Conservation (phyloP, 2,888 invertebrate genomes). For the Sipunculus nudus region DNA sequence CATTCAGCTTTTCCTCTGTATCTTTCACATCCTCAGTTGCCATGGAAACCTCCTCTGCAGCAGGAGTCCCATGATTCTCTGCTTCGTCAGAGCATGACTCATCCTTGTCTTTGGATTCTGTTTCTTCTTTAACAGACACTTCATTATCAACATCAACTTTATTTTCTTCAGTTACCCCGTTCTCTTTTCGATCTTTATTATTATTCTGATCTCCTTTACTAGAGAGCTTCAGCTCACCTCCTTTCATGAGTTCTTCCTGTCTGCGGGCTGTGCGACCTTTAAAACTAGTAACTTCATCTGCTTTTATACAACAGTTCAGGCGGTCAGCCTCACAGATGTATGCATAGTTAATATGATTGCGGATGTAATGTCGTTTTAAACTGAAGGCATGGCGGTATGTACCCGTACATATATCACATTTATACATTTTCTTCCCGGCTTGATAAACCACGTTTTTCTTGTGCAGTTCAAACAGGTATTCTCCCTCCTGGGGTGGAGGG, state of each 20-base stretch:
- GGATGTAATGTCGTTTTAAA: conserved; percentile 69
- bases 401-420: conserved; percentile 69
- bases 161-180: conserved; percentile 5
- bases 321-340: conserved; percentile 67
- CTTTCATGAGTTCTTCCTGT: too few species aligned
- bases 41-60: too few species aligned
- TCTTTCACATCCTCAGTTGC: too few species aligned
- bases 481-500: too few species aligned
- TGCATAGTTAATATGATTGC: conserved; percentile 68
- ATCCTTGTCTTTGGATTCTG: neutral
- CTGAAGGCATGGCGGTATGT: conserved; percentile 69
- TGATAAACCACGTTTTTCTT: conserved; percentile 20
- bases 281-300: too few species aligned
- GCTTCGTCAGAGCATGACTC: neutral
- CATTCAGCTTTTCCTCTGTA: too few species aligned
- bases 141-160: conserved; percentile 4
- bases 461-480: conserved; percentile 36
- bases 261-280: too few species aligned
- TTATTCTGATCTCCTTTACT: too few species aligned
- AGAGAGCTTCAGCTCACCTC: too few species aligned
- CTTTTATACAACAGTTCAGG: conserved; percentile 66
- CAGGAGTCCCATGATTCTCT: too few species aligned
- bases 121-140: neutral
- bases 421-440: conserved; percentile 69
- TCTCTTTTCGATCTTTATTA: conserved; percentile 5